Percentiles rank a stretch among this genome's conserved stretches.
Evolutionary conservation across 2,888 invertebrate genomes (phyloP).

Genomic region (Brachylomia viminalis): DNA sequence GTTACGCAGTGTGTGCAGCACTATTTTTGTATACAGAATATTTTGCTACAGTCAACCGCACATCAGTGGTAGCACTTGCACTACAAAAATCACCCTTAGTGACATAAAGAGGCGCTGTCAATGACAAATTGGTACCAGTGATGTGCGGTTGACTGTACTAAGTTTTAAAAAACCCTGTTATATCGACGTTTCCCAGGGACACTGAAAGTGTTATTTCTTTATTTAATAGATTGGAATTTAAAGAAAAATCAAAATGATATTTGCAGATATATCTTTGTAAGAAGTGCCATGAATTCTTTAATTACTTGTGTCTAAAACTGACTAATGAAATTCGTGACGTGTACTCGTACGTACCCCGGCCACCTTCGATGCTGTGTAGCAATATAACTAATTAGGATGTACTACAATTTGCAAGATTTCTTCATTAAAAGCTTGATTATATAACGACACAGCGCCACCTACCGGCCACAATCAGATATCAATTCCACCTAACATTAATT

Average conservation of each 20-base stretch:
- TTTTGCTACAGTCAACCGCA: too few species aligned
- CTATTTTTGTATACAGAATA: background rate
- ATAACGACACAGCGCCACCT: conserved; percentile 55
- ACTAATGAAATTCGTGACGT: conserved; percentile 28
- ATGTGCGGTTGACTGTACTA: too few species aligned
- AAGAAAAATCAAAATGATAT: background rate
- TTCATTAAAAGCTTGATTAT: conserved; percentile 59
- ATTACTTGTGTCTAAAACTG: conserved; percentile 9
- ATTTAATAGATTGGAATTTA: background rate
- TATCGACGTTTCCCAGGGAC: background rate
- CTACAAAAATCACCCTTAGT: too few species aligned
- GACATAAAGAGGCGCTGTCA: too few species aligned
- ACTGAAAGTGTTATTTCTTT: background rate
- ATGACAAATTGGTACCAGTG: too few species aligned
- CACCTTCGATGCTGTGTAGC: background rate
- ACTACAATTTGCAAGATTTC: conserved; percentile 48
- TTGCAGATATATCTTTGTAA: background rate
- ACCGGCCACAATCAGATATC: conserved; percentile 55
- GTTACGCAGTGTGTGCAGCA: background rate
- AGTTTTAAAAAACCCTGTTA: background rate
- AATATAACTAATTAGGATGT: conserved; percentile 48
- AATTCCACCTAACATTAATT: conserved; percentile 71
- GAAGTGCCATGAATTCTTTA: background rate
- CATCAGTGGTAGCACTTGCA: too few species aligned
- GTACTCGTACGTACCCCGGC: background rate